Evolutionary conservation across 1,140 invertebrate species (phyloP), one percentile per base, ranked within the genome.

Genomic region (Archegozetes longisetosus): DNA sequence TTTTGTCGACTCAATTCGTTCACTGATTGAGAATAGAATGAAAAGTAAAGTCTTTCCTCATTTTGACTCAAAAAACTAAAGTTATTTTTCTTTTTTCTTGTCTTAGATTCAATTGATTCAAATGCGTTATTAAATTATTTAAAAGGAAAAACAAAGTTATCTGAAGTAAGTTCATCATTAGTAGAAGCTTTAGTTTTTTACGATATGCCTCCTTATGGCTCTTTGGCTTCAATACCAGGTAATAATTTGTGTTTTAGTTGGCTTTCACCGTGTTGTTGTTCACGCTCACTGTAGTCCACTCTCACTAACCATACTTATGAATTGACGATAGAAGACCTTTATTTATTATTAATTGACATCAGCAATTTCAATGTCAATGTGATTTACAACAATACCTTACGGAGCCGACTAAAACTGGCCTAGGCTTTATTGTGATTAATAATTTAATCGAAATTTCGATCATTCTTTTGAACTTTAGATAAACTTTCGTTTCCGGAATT

Each of bases 201-300:
- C 20, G 24, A 57, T 47, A 20, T 57, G 13, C 55, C 55, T 6
- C 55, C 55, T 1, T 57, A 48, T 26, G 40, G 32, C 2, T 57
- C 55, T 2, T n/a, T 57, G 3, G 22, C 55, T 26, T 46, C 55
- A 1, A n/a, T 57, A 3, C 17, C n/a, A 57, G 55, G 55, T 57
- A 48, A 1, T 13, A 23, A 47, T 48, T 48, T 23, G 13, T 1
- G 3, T 40, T 1, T 24, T 14, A 55, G n/a, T n/a, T 20, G 46
- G 23, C 9, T 13, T 4, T 9, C 2, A 20, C n/a, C 23, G 4
- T 25, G 17, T n/a, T 52, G 0, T 3, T 9, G 24, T 4, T 25
- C 2, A 9, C 9, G n/a, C n/a, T n/a, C n/a, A n/a, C n/a, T n/a
- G n/a, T n/a, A n/a, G n/a, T n/a, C n/a, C n/a, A n/a, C n/a, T n/a